Percentiles rank a stretch among this genome's conserved stretches.
Conservation (phyloP, 1,140 invertebrate species). For the Glossosoma conforme region DNA sequence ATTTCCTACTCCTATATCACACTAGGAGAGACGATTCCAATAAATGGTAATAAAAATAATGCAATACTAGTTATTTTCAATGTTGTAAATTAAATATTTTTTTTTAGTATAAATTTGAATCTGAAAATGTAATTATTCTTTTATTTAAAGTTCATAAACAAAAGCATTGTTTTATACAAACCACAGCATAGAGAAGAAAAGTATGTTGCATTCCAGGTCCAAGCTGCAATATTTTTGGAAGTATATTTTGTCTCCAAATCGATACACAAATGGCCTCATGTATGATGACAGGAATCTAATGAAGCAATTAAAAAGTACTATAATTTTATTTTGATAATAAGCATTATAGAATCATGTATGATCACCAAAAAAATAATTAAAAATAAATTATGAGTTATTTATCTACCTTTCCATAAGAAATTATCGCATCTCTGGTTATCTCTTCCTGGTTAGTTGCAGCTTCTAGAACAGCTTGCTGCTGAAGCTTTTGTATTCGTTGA, state of each 20-base stretch:
- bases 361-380: conserved; percentile 1
- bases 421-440: conserved; percentile 22
- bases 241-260: conserved; percentile 71
- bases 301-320: conserved; percentile 19
- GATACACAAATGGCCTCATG: conserved; percentile 71
- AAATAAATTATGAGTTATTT: neutral
- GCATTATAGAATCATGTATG: neutral
- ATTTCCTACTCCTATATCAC: too few species aligned
- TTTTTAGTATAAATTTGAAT: neutral
- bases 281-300: conserved; percentile 61
- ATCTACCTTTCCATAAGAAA: conserved; percentile 27
- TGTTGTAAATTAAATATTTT: neutral
- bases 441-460: conserved; percentile 37
- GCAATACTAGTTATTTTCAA: neutral
- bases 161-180: conserved; percentile 33
- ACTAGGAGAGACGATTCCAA: too few species aligned
- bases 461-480: conserved; percentile 73
- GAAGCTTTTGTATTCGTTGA: conserved; percentile 68
- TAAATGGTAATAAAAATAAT: too few species aligned
- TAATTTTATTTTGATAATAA: neutral
- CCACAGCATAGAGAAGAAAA: conserved; percentile 67
- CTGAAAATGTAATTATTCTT: too few species aligned
- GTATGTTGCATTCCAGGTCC: conserved; percentile 59
- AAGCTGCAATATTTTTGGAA: conserved; percentile 63
- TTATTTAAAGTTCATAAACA: conserved; percentile 1